Evolutionary conservation across 2,797 vertebrate species (phyloP), one percentile per base, ranked within the genome.

Genomic region (Rousettus madagascariensis): DNA sequence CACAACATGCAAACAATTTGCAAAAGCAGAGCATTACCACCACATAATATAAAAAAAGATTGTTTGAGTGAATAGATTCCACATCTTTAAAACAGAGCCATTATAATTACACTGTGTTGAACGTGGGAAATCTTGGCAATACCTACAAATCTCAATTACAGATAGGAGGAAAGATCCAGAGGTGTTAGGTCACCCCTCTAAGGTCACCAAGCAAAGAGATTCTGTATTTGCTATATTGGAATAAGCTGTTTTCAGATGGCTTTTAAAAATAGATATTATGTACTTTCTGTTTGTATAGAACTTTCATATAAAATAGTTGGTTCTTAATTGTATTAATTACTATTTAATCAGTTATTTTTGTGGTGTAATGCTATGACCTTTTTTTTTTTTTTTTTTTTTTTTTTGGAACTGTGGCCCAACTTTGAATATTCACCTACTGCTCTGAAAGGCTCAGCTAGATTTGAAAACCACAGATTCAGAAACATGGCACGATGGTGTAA

Each of bases 1-100:
- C 82, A 79, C 80, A 13, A 86, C 96, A 96, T 97, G 97, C 95
- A 96, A 94, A 94, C 82, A 85, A 87, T 89, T 74, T 86, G n/a
- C 71, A 86, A 86, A 97, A 94, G 86, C 88, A 90, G 66, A 95
- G 22, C 82, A 94, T 84, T 41, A 80, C 63, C 78, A 92, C 78
- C 68, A 78, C 65, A 41, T n/a, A 51, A 61, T 46, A 72, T 65
- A 5, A 38, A 63, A 95, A 79, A 78, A 82, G 38, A 5, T 51
- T 75, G 59, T 17, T 36, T 94, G 65, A 79, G 46, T 74, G 96
- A 91, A 94, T 12, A 94, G 80, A 88, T 80, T 88, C 24, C 87
- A 78, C 46, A 95, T 61, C 71, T 96, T 94, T 87, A 84, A 87
- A 95, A 93, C 24, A 55, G 53, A 74, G 33, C 46, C 43, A 46